phyloP scores from a whole-genome alignment of 2,888 invertebrate species.

The Bruchidius siliquastri region DNA sequence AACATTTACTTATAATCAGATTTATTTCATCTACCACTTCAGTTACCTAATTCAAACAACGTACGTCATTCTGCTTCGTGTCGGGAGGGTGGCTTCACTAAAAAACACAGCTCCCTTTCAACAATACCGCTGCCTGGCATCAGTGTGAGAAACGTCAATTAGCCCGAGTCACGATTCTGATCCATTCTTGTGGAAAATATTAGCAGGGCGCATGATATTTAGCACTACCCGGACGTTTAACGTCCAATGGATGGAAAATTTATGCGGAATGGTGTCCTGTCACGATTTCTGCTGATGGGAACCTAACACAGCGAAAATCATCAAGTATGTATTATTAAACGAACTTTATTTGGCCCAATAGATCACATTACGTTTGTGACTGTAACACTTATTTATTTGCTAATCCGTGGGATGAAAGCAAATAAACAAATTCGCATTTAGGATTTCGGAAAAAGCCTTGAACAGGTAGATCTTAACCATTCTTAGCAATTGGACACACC shows the following conservation, averaged over 20 bases:
- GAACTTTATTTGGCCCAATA: too few relatives aligned
- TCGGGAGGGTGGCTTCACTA: background rate
- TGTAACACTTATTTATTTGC: too few relatives aligned
- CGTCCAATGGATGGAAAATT: constrained; percentile 45
- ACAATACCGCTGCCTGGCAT: background rate
- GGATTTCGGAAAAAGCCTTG: too few relatives aligned
- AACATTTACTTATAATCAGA: too few relatives aligned
- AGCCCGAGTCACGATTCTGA: constrained; percentile 35
- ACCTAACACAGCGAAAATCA: too few relatives aligned
- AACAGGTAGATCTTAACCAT: too few relatives aligned
- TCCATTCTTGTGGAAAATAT: constrained; percentile 37
- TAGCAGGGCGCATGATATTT: constrained; percentile 34
- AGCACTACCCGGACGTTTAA: constrained; percentile 43
- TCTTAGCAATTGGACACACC: too few relatives aligned
- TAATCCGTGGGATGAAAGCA: too few relatives aligned
- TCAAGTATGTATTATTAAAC: too few relatives aligned
- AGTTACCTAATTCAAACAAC: background rate
- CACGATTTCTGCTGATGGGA: constrained; percentile 6
- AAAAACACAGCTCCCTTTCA: background rate
- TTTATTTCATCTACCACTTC: too few relatives aligned
- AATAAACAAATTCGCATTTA: too few relatives aligned
- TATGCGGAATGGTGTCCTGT: constrained; percentile 29
- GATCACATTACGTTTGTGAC: too few relatives aligned
- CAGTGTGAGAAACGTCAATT: constrained; percentile 38
- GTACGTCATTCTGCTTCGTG: background rate